phyloP scores from a whole-genome alignment of 2,113 vertebrate species.

The Peromyscus californicus region DNA sequence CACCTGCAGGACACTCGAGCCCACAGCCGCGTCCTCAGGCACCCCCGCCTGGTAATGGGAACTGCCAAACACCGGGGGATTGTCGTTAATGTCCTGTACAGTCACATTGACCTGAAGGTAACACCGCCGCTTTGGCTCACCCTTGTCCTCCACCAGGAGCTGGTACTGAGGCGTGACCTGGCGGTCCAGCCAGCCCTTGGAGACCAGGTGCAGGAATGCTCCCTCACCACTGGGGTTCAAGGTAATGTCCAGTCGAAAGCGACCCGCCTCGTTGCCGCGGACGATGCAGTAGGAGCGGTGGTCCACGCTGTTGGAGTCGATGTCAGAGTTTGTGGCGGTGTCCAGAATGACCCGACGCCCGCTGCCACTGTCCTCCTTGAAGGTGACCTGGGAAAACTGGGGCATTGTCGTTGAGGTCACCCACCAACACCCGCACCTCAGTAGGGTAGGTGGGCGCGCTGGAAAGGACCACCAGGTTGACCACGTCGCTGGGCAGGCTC shows the following conservation, averaged over 20 bases:
- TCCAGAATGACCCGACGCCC: conserved; percentile 98
- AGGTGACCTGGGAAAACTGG: conserved; percentile 98
- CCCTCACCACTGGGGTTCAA: conserved; percentile 99
- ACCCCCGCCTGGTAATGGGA: conserved; percentile 94
- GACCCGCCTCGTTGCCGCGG: conserved; percentile 94
- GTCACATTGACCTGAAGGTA: conserved; percentile 98
- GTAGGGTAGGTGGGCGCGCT: conserved; percentile 98
- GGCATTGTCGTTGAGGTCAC: conserved; percentile 98
- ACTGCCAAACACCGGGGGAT: conserved; percentile 94
- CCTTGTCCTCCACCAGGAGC: conserved; percentile 96
- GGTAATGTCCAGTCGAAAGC: conserved; percentile 96
- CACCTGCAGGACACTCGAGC: conserved; percentile 95
- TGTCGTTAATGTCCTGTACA: conserved; percentile 98
- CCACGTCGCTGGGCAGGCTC: conserved; percentile 92
- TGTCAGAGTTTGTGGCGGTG: conserved; percentile 96
- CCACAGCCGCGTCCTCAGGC: conserved; percentile 94
- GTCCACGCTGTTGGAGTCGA: conserved; percentile 96
- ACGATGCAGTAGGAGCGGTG: conserved; percentile 97
- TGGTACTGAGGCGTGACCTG: conserved; percentile 94
- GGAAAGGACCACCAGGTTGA: conserved; percentile 98
- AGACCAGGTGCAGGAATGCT: conserved; percentile 97
- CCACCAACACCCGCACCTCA: conserved; percentile 95
- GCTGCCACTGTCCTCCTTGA: conserved; percentile 97
- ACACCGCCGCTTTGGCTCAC: conserved; percentile 94
- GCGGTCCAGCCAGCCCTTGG: conserved; percentile 95